Conservation (phyloP, 37 sponge, comb jelly and placozoan species). For the Oscarella lobularis region DNA sequence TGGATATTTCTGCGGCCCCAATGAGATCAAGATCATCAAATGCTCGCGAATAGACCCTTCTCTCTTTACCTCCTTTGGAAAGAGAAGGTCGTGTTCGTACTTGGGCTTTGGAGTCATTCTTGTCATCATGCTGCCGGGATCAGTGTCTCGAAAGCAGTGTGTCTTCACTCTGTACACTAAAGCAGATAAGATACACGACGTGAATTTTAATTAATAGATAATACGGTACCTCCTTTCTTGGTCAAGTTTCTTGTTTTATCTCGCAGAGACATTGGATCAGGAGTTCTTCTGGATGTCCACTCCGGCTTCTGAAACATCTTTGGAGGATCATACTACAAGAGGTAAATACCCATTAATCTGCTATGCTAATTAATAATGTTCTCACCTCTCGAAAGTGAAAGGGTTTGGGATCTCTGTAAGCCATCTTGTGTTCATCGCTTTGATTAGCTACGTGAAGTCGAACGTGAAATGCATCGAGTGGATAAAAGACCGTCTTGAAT, state of each 20-base stretch:
- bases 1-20: too few relatives aligned
- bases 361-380: not conserved
- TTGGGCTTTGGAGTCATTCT: not conserved
- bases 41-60: too few relatives aligned
- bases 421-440: not conserved
- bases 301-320: not conserved
- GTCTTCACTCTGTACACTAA: not conserved
- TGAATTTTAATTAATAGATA: too few relatives aligned
- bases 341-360: not conserved
- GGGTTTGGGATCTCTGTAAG: not conserved
- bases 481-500: not conserved
- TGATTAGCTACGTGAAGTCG: not conserved
- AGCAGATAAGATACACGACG: not conserved
- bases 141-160: not conserved
- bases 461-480: not conserved
- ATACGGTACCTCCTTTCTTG: too few relatives aligned
- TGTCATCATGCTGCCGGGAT: not conserved
- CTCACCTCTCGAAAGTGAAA: not conserved
- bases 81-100: not conserved
- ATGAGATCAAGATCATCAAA: too few relatives aligned
- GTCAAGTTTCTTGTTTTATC: not conserved
- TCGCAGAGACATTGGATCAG: not conserved
- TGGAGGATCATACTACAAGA: not conserved
- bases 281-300: not conserved
- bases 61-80: not conserved